phyloP scores from a whole-genome alignment of 2,113 vertebrate species.

The Copsychus sechellarum region DNA sequence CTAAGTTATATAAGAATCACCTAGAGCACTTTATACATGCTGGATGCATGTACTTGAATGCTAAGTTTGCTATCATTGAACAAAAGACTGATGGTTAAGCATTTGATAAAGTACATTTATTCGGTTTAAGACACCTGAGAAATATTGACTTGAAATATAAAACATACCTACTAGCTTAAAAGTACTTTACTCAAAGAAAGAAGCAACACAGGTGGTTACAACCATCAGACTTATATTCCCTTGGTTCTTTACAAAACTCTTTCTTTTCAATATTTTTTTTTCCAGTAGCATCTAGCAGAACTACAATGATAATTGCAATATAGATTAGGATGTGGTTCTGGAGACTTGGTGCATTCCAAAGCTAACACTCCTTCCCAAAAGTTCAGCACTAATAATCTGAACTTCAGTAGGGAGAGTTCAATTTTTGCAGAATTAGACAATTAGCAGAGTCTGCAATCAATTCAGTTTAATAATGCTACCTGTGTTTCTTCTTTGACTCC shows the following conservation, averaged over 20 bases:
- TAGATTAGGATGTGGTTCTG: background rate
- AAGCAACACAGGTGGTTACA: background rate
- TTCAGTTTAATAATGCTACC: background rate
- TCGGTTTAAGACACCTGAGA: background rate
- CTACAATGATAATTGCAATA: background rate
- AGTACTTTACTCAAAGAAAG: background rate
- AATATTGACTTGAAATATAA: background rate
- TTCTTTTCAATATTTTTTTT: background rate
- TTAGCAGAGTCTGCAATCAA: background rate
- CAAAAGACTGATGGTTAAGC: background rate
- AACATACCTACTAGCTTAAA: background rate
- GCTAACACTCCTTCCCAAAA: background rate
- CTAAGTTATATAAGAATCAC: background rate
- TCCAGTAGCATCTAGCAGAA: background rate
- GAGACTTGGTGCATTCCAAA: background rate
- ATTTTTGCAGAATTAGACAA: background rate
- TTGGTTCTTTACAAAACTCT: background rate
- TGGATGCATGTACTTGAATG: background rate
- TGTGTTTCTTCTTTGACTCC: background rate
- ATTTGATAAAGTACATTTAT: background rate
- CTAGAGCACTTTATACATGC: background rate
- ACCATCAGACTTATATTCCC: background rate
- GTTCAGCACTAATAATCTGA: background rate
- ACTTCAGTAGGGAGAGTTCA: background rate
- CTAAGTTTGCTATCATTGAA: background rate